phyloP scores from a whole-genome alignment of 2,113 vertebrate genomes.

The Hemicordylus capensis region DNA sequence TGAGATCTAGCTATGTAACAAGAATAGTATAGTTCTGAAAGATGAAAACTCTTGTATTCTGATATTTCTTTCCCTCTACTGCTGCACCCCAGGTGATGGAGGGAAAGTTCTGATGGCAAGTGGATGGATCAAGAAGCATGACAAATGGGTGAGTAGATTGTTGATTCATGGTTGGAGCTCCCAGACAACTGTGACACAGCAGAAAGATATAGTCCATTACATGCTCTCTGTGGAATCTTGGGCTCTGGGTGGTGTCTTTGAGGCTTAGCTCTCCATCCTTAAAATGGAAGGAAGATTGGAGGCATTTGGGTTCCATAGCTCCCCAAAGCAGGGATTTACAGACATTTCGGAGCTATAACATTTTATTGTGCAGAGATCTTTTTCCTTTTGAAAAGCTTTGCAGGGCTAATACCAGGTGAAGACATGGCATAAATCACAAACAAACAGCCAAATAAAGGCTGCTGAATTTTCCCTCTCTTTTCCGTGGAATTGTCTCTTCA shows the following conservation, averaged over 20 bases:
- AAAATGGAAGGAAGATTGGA: background rate
- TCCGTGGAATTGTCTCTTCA: slow-evolving; percentile 36
- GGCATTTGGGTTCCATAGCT: background rate
- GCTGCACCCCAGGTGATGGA: no score
- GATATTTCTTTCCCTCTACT: no score
- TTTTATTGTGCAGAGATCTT: background rate
- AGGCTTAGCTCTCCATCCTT: background rate
- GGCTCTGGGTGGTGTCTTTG: background rate
- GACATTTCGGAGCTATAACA: background rate
- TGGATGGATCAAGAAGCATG: background rate
- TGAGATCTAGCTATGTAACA: background rate
- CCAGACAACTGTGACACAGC: background rate
- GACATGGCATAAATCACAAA: slow-evolving; percentile 34
- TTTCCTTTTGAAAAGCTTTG: slow-evolving; percentile 30
- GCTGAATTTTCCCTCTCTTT: slow-evolving; percentile 11
- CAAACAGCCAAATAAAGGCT: slow-evolving; percentile 1
- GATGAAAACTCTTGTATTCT: no score
- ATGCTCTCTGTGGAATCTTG: background rate
- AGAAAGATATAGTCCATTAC: background rate
- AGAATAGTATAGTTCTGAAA: background rate
- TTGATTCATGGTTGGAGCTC: background rate
- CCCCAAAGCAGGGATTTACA: slow-evolving; percentile 9
- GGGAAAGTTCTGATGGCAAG: background rate
- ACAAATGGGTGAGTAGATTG: background rate
- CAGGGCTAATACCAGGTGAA: slow-evolving; percentile 45